These are phyloP conservation scores for Datnioides undecimradiatus DNA, from an alignment of 2,113 vertebrate genomes.

Conservation along the genomic window DNA sequence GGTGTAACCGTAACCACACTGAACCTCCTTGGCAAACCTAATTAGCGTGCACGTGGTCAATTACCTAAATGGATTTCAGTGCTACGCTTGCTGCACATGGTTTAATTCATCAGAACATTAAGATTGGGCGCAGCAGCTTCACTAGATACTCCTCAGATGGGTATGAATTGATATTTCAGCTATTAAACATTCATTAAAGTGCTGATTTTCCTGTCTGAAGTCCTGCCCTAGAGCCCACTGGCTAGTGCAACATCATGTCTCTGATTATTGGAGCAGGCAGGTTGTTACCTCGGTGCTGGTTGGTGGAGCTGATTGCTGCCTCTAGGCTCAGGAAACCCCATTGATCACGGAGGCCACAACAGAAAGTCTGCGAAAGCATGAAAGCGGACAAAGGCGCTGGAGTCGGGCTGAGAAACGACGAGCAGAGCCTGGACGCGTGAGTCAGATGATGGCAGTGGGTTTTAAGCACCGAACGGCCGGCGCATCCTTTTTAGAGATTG, in stretches of 20 bases:
- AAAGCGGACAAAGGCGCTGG: background rate
- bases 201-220: background rate
- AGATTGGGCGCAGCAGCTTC: background rate
- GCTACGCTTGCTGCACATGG: background rate
- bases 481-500: background rate
- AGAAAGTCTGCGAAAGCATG: background rate
- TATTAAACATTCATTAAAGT: background rate
- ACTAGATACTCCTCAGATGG: background rate
- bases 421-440: background rate
- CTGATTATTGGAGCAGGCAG: background rate
- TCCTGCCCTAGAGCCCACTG: background rate
- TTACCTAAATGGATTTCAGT: background rate
- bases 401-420: background rate
- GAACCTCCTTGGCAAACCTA: background rate
- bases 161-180: background rate
- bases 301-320: background rate
- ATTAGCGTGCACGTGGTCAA: background rate
- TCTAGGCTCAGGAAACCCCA: background rate
- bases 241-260: background rate
- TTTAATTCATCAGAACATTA: background rate
- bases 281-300: background rate
- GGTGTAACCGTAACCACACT: too few species aligned
- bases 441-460: background rate
- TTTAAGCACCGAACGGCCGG: background rate
- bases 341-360: background rate